A percentile compares a stretch with the other conserved stretches of the same genome.
Conservation (phyloP, 2,797 vertebrate species). For the Rhinophrynus dorsalis region DNA sequence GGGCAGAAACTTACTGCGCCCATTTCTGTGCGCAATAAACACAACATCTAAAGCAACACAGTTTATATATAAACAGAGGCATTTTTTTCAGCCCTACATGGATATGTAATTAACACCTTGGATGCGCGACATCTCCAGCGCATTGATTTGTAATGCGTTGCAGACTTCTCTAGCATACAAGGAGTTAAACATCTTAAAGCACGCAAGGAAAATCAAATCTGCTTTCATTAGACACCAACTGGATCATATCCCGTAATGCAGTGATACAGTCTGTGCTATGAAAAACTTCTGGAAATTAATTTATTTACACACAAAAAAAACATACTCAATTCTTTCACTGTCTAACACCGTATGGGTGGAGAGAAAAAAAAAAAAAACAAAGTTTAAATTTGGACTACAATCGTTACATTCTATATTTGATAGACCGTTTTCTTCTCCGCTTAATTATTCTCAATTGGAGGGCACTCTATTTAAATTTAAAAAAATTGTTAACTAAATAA, state of each 20-base stretch:
- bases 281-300: too few relatives aligned
- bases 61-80: conserved; percentile 78
- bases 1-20: conserved; percentile 67
- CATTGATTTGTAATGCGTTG: too few relatives aligned
- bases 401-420: conserved; percentile 50
- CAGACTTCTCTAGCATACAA: too few relatives aligned
- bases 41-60: conserved; percentile 79
- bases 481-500: conserved; percentile 51
- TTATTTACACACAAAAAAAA: conserved; percentile 54
- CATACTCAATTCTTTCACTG: conserved; percentile 63
- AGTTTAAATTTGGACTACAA: conserved; percentile 61
- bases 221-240: conserved; percentile 59
- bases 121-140: too few relatives aligned
- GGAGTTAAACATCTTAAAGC: conserved; percentile 84
- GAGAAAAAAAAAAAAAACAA: conserved; percentile 61
- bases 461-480: conserved; percentile 61
- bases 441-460: conserved; percentile 51
- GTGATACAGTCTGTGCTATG: conserved; percentile 58
- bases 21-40: conserved; percentile 64
- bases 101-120: conserved; percentile 82
- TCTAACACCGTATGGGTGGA: too few relatives aligned
- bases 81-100: conserved; percentile 81
- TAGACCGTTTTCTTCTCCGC: conserved; percentile 24
- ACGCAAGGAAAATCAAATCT: conserved; percentile 85
- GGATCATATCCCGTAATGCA: conserved; percentile 79